These are phyloP conservation scores for Neelides sp. DNA, from an alignment of 1,140 invertebrate species.

Conservation along the genomic window DNA sequence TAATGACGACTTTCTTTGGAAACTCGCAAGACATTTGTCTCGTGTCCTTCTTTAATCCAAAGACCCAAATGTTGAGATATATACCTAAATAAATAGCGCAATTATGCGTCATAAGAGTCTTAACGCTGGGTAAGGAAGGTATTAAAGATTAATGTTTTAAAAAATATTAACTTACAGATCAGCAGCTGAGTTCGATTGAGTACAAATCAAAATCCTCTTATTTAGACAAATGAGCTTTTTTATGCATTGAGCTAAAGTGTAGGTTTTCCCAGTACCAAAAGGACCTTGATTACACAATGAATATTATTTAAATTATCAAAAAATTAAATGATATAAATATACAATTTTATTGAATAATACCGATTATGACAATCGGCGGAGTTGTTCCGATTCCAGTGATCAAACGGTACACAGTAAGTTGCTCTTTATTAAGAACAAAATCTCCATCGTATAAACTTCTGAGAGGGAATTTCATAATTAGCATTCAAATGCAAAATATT, in stretches of 20 bases:
- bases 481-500: too few relatives aligned
- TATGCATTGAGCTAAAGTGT: constrained; percentile 65
- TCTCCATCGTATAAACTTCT: constrained; percentile 44
- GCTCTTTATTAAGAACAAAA: constrained; percentile 54
- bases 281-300: constrained; percentile 48
- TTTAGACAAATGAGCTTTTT: constrained; percentile 45
- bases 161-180: constrained; percentile 36
- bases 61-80: constrained; percentile 72
- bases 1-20: constrained; percentile 70
- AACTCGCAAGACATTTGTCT: constrained; percentile 49
- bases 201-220: constrained; percentile 69
- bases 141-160: neutral
- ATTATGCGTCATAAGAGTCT: neutral
- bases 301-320: too few relatives aligned
- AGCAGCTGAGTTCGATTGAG: constrained; percentile 52
- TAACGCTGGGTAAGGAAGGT: neutral
- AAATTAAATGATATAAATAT: too few relatives aligned
- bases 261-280: constrained; percentile 81
- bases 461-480: constrained; percentile 2
- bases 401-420: constrained; percentile 61
- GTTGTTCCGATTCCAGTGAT: constrained; percentile 46
- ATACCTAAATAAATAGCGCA: constrained; percentile 33
- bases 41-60: constrained; percentile 51
- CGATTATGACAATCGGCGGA: constrained; percentile 66
- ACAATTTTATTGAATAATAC: too few relatives aligned